Percentiles rank a stretch among this genome's conserved stretches.
Conservation (phyloP, 2,888 invertebrate genomes). For the Hyposoter dolosus region DNA sequence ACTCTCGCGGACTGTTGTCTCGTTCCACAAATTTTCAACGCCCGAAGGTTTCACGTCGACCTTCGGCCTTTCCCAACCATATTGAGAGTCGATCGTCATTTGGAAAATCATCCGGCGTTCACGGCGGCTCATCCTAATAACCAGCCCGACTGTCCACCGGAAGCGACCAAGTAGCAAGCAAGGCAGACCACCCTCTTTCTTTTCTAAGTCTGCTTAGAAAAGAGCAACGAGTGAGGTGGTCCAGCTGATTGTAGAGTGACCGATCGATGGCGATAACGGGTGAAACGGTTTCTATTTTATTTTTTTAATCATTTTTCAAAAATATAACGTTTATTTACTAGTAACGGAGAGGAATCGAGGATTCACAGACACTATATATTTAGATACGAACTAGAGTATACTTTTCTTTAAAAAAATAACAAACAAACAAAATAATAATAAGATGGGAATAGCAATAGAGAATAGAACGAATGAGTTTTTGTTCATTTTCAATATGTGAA, state of each 20-base stretch:
- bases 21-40: conserved; percentile 98
- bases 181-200: conserved; percentile 85
- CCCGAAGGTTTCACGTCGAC: conserved; percentile 97
- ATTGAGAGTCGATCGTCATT: conserved; percentile 93
- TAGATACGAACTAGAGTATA: conserved; percentile 28
- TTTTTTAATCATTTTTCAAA: conserved; percentile 3
- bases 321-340: conserved; percentile 27
- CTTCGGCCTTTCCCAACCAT: conserved; percentile 96
- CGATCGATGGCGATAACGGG: conserved; percentile 75
- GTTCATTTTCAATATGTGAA: conserved; percentile 28
- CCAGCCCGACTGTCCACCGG: conserved; percentile 98
- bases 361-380: conserved; percentile 34
- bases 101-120: conserved; percentile 96
- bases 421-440: neutral
- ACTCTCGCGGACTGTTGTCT: conserved; percentile 98
- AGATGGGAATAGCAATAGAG: conserved; percentile 11
- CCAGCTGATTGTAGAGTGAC: conserved; percentile 54
- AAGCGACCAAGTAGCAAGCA: conserved; percentile 90
- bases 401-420: neutral
- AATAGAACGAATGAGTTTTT: neutral
- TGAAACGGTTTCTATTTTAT: conserved; percentile 63
- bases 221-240: conserved; percentile 71
- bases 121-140: conserved; percentile 95
- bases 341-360: conserved; percentile 13
- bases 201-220: conserved; percentile 77